Base-by-base conservation (phyloP, 2,888 invertebrate species). In the Crocallis elinguaria region DNA sequence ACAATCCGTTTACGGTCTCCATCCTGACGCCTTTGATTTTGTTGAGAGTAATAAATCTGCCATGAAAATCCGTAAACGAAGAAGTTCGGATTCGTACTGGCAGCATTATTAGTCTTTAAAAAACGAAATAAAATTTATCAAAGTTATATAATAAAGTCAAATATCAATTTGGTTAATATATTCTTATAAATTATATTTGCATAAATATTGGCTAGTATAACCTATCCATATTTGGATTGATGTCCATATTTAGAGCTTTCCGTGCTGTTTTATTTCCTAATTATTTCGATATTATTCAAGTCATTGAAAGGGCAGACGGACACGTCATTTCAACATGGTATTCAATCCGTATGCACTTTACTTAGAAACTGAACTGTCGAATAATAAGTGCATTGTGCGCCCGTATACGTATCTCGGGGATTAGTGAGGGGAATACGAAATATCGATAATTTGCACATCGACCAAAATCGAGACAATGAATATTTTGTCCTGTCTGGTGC, bases 371-470 rank as follows among this genome's bases (percentile, higher is more conserved):
- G 83, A 81, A 87, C 88, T 84, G 89, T 76, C 88, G 89, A 90
- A 89, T 89, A 91, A 90, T 81, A 89, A 89, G 84, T 88, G 88
- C 89, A 90, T 89, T 90, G 91, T 90, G 86, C 79, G 82, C 77
- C 88, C 88, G 81, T 86, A 89, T 86, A 85, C 77, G 90, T 82
- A 82, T 73, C 75, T 73, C 54, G 60, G 55, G 84, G 88, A 88
- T 89, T 90, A 89, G 88, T 88, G 90, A 88, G 78, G 86, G 75
- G 89, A 90, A 89, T 88, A 84, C 79, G 60, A 79, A 86, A 85
- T 79, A 70, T 88, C 87, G 86, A 87, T 79, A 76, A 77, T 79
- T 80, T 79, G 78, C 78, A 78, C 76, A 73, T 63, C 65, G 63
- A 62, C 55, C 56, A 57, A 55, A 58, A 60, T 52, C 50, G 46